Evolutionary conservation across 2,888 invertebrate genomes (phyloP).

Genomic region (Flabesymbios commensalis): DNA sequence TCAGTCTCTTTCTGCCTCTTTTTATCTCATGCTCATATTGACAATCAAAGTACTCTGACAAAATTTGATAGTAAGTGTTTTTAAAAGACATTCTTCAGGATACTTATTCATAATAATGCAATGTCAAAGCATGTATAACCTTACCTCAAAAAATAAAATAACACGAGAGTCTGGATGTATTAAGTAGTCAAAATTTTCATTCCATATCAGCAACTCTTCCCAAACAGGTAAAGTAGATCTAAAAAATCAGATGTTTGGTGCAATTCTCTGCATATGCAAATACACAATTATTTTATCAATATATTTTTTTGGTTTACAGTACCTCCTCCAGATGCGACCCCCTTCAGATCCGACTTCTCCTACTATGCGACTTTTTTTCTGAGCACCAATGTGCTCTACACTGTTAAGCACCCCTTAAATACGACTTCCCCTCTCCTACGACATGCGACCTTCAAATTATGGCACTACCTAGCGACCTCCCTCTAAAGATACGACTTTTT

Average conservation of each 20-base stretch:
- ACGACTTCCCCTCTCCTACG: no score
- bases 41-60: no score
- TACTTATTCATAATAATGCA: not conserved
- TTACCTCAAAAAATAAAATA: conserved; percentile 66
- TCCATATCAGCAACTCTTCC: conserved; percentile 72
- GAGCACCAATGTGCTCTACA: no score
- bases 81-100: not conserved
- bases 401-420: no score
- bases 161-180: conserved; percentile 58
- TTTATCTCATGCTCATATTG: no score
- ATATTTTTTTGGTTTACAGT: not conserved
- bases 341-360: no score
- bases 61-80: not conserved
- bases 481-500: no score
- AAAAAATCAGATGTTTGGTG: conserved; percentile 1
- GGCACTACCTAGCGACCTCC: no score
- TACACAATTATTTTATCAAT: not conserved
- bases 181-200: conserved; percentile 66
- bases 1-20: no score
- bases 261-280: not conserved
- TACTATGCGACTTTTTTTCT: no score
- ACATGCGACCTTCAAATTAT: no score
- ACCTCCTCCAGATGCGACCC: not conserved
- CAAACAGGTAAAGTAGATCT: conserved; percentile 66
- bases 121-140: not conserved